Evolutionary conservation across 2,888 invertebrate genomes (phyloP), one percentile per base, ranked within the genome.

Genomic region (Caenorhabditis sp.): DNA sequence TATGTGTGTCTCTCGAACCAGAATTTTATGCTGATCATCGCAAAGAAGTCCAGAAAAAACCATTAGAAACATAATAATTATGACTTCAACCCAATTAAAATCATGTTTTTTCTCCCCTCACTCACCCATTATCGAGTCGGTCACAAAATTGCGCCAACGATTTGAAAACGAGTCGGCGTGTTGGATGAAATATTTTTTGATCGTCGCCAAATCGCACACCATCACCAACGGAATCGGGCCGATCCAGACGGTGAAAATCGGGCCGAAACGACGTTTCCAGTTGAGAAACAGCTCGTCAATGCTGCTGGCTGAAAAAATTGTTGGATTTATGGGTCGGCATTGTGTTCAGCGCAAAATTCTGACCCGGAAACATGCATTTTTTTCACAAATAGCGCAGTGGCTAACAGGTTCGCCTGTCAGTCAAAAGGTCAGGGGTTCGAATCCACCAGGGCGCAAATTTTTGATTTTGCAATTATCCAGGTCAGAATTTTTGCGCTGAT

Each of bases 161-260:
- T 86, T 83, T 36, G 81, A 82, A 75, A 86, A 86, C 10, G 80
- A 58, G 58, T 86, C 85, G 23, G 81, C 86, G 54, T 85, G 69
- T 59, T 80, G 77, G 26, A 86, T 77, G 65, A 86, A 86, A 66
- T 83, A 86, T 54, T 73, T 77, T 66, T 81, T 82, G 71, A 86
- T 84, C 21, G 70, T 70, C 0, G 65, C 43, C 8, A 79, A 63
- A 51, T 76, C 76, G 55, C 76, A 68, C 1, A 86, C 86, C 83
- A 86, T 84, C 12, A 86, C 84, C 53, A 86, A 69, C 3, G 84
- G 84, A 50, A 82, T 79, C 8, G 85, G 85, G 0, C 86, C 86
- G 59, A 86, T 86, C 86, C 86, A 86, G n/a, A 86, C 82, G 2
- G 86, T 86, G 72, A 85, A 86, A 23, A 86, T 79, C 6, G 79